Evolutionary conservation across 2,113 vertebrate genomes (phyloP).

Genomic region (Phyllostomus discolor): DNA sequence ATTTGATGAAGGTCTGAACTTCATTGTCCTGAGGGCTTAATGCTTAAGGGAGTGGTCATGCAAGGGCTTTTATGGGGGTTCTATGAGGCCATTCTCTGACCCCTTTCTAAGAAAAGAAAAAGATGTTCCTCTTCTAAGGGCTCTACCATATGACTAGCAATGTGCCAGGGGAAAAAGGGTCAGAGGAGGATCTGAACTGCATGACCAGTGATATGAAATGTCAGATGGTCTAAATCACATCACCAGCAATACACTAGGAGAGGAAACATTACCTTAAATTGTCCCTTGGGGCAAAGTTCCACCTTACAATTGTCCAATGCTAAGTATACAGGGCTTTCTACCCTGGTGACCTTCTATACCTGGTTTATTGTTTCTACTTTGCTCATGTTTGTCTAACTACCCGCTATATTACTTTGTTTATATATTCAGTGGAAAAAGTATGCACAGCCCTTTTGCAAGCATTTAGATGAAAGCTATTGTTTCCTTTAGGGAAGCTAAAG

Average conservation of each 20-base stretch:
- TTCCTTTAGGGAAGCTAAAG: neutral
- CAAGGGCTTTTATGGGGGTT: neutral
- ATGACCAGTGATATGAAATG: neutral
- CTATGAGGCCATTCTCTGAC: neutral
- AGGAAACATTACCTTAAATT: neutral
- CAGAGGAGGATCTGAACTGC: neutral
- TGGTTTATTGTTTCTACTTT: neutral
- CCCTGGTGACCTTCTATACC: neutral
- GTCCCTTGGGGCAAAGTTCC: neutral
- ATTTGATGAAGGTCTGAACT: no score
- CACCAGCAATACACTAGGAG: neutral
- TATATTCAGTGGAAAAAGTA: neutral
- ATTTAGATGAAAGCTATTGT: neutral
- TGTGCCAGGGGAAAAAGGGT: neutral
- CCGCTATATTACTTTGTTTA: neutral
- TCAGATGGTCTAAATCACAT: neutral
- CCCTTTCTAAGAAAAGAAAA: neutral
- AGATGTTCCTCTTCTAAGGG: neutral
- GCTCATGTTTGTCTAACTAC: neutral
- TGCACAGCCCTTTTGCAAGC: neutral
- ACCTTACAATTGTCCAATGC: neutral
- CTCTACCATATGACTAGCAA: neutral
- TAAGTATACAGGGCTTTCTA: neutral
- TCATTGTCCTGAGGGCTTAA: no score
- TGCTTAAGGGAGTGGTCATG: no score